Percentiles rank a stretch among this genome's conserved stretches.
These are phyloP conservation scores for Bucorvus abyssinicus DNA, from an alignment of 2,797 vertebrate species.

Conservation along the genomic window DNA sequence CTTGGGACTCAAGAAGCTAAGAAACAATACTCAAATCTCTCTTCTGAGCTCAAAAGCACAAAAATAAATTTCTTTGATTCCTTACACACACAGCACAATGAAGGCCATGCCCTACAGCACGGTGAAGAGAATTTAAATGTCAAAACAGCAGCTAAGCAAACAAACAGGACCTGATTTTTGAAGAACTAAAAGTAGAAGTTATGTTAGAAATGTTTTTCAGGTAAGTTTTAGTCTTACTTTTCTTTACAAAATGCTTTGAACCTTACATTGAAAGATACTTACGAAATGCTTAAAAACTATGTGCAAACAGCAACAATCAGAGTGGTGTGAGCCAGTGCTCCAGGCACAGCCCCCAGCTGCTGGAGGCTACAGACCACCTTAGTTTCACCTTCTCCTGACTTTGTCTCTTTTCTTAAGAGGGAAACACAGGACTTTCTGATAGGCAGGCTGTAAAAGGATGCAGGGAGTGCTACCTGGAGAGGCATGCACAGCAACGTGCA, in stretches of 20 bases:
- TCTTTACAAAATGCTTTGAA: background rate
- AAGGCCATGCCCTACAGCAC: background rate
- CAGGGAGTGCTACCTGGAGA: background rate
- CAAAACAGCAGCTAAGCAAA: background rate
- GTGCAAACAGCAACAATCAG: background rate
- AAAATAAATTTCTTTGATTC: background rate
- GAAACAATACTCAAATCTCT: background rate
- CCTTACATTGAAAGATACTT: background rate
- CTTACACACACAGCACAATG: background rate
- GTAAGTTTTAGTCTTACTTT: background rate
- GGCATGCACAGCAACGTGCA: accelerated
- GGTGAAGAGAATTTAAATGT: background rate
- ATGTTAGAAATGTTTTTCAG: background rate
- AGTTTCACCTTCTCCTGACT: background rate
- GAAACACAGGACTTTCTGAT: background rate
- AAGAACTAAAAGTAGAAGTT: background rate
- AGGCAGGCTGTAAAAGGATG: background rate
- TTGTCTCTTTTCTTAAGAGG: background rate
- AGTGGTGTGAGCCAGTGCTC: background rate
- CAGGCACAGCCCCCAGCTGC: background rate
- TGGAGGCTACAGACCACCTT: background rate
- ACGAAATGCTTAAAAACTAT: background rate
- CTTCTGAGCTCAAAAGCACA: background rate
- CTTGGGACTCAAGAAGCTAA: background rate
- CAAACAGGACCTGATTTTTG: background rate